Evolutionary conservation across 2,797 vertebrate genomes (phyloP).

Genomic region (Phataginus tricuspis): DNA sequence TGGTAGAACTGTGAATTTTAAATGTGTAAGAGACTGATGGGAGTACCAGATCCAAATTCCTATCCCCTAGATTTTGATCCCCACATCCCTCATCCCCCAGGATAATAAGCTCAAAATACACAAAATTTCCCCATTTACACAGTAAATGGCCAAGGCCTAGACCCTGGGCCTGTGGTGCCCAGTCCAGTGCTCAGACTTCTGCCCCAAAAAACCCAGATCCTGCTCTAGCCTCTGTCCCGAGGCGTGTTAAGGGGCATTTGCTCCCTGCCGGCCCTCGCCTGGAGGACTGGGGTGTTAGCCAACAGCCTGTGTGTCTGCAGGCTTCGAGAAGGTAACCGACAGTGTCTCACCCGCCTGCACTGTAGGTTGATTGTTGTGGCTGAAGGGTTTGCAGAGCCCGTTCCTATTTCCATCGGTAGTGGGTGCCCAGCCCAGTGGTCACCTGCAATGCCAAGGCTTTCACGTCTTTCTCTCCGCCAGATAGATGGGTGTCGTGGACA

Average conservation of each 20-base stretch:
- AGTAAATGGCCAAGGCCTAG: not conserved
- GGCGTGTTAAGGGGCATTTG: not conserved
- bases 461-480: not conserved
- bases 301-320: not conserved
- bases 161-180: not conserved
- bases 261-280: not conserved
- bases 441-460: not conserved
- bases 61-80: not conserved
- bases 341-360: not conserved
- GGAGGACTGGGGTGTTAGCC: not conserved
- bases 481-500: not conserved
- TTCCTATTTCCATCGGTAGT: not conserved
- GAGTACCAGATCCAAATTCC: not conserved
- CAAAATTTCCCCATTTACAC: not conserved
- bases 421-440: not conserved
- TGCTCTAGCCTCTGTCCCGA: not conserved
- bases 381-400: not conserved
- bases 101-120: not conserved
- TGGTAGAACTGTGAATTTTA: conserved; percentile 22
- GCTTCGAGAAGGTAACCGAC: not conserved
- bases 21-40: not conserved
- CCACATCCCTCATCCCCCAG: not conserved
- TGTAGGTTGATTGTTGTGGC: not conserved
- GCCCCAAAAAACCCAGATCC: not conserved
- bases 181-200: not conserved